Evolutionary conservation across 2,888 invertebrate genomes (phyloP), one percentile per base, ranked within the genome.

Genomic region (Phoenoteleia sp.): DNA sequence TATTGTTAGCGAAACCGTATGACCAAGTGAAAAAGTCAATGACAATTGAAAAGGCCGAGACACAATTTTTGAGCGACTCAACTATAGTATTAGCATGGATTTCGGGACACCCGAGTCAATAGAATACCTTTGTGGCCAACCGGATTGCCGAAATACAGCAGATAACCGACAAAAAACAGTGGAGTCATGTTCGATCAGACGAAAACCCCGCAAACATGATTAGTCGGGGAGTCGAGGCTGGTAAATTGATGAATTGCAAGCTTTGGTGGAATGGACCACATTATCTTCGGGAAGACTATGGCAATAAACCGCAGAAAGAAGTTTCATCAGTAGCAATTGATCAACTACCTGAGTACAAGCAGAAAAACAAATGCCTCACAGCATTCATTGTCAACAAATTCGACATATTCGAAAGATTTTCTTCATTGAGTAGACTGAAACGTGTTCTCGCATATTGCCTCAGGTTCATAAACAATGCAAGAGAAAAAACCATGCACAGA

Each of bases 121-220:
- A 39, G 54, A 25, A 81, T 4, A 72, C 64, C 19, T 84, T 84
- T n/a, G 81, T 76, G 6, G 72, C 69, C 1, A 80, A 86, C 45
- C 13, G 79, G n/a, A 45, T 62, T 0, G n/a, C 60, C n/a, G 39
- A 60, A 23, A 60, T 60, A 7, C 23, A 39, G 6, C 33, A 60
- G 13, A 7, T 15, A 1, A n/a, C 39, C 1, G n/a, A n/a, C 1
- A 7, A n/a, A 1, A n/a, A 3, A n/a, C 0, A 13, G n/a, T 39
- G 39, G 13, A 13, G n/a, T 39, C 39, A 39, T n/a, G 39, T 39
- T 4, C 13, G n/a, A 15, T 39, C 45, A 3, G 25, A 39, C 11
- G 3, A 17, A 23, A 62, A 62, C n/a, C 42, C 62, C 11, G 62
- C 62, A 2, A 27, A 62, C 11, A 17, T 62, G 7, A 25, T 62